phyloP scores from a whole-genome alignment of 2,797 vertebrate genomes.

The Agapornis canus region DNA sequence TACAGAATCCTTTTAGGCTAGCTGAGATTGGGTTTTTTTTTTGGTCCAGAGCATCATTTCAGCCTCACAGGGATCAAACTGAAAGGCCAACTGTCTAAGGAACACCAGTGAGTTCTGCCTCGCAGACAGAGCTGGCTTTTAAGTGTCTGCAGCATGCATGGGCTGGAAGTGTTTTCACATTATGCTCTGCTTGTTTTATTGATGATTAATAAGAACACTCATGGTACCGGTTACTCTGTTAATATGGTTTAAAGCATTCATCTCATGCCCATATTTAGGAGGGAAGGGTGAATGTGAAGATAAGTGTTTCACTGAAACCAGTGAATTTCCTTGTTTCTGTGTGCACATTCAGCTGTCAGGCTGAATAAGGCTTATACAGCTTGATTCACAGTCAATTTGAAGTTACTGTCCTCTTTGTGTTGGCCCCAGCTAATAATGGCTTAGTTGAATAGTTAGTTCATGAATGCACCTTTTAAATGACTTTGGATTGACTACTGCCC shows the following conservation, averaged over 20 bases:
- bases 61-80: background rate
- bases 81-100: slow-evolving; percentile 37
- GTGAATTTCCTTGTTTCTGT: background rate
- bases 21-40: background rate
- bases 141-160: background rate
- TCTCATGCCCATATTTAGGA: background rate
- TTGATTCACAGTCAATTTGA: background rate
- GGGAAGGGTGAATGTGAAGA: rapidly evolving
- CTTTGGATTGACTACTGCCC: background rate
- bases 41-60: background rate
- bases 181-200: slow-evolving; percentile 54
- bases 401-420: background rate
- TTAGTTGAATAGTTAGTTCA: background rate
- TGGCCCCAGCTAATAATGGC: background rate
- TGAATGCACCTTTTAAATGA: background rate
- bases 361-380: background rate
- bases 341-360: background rate
- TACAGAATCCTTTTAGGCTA: background rate
- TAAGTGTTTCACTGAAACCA: background rate
- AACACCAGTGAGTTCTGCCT: background rate
- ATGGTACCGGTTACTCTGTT: slow-evolving; percentile 52
- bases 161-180: slow-evolving; percentile 10
- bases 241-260: background rate
- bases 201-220: slow-evolving; percentile 70
- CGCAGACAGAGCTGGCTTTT: slow-evolving; percentile 46